These are phyloP conservation scores for Meteorus sp. DNA, from an alignment of 1,140 invertebrate genomes.

Conservation along the genomic window DNA sequence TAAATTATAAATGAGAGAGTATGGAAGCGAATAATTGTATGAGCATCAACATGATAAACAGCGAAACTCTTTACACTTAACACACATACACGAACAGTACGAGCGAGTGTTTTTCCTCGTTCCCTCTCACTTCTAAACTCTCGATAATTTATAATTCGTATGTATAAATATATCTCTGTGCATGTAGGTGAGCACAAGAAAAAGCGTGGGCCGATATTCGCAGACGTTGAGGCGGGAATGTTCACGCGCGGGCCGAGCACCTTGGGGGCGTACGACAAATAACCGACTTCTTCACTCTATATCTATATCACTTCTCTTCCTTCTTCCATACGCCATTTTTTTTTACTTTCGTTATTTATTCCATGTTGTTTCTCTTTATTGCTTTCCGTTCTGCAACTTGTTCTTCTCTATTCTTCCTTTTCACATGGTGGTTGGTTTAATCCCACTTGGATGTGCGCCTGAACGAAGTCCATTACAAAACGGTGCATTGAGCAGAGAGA, in stretches of 20 bases:
- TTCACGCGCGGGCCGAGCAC: slow-evolving; percentile 21
- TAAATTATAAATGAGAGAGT: no score
- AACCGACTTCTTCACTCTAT: slow-evolving; percentile 9
- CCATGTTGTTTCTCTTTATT: no score
- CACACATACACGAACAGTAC: neutral
- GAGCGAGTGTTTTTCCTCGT: slow-evolving; percentile 6
- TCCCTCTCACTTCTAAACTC: slow-evolving; percentile 26
- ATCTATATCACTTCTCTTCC: neutral
- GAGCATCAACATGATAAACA: no score
- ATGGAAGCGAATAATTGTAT: no score
- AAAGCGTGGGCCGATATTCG: slow-evolving; percentile 13
- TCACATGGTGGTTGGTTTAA: no score
- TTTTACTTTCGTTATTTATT: slow-evolving; percentile 4
- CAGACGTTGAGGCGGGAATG: slow-evolving; percentile 21
- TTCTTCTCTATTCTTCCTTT: neutral
- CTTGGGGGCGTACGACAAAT: slow-evolving; percentile 24
- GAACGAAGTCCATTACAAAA: no score
- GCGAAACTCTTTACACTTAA: no score
- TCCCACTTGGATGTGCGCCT: no score
- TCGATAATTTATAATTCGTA: slow-evolving; percentile 32
- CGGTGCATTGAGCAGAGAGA: no score
- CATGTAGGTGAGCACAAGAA: neutral
- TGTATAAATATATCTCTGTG: neutral
- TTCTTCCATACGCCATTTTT: neutral
- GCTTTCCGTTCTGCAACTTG: no score